A percentile compares a stretch with the other conserved stretches of the same genome.
Conservation (phyloP, 2,888 invertebrate genomes). For the Halictus quadricinctus region DNA sequence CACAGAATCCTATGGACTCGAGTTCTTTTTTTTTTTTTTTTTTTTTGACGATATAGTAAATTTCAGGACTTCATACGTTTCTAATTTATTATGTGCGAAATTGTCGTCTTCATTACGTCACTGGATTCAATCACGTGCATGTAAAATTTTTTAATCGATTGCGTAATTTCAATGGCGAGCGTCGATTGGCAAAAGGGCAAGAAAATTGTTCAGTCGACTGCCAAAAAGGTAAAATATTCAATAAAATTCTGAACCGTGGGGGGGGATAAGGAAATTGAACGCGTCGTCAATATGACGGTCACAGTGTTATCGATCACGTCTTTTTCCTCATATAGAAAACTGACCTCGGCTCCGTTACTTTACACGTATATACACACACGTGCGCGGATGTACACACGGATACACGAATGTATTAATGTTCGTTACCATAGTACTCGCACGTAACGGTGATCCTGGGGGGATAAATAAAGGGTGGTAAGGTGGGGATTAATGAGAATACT, state of each 20-base stretch:
- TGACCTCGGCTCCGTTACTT: slow-evolving; percentile 11
- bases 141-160: no score
- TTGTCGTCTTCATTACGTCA: not conserved
- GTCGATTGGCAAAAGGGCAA: no score
- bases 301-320: not conserved
- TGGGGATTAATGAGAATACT: slow-evolving; percentile 73
- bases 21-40: not conserved
- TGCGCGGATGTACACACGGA: not conserved
- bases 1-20: not conserved
- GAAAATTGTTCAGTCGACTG: not conserved
- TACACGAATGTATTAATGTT: not conserved
- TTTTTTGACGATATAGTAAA: not conserved
- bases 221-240: not conserved
- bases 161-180: no score
- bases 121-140: no score
- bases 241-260: not conserved
- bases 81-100: not conserved
- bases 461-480: slow-evolving; percentile 50
- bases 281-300: not conserved
- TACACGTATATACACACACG: not conserved
- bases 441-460: slow-evolving; percentile 18
- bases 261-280: not conserved
- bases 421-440: slow-evolving; percentile 9
- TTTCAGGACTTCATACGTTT: not conserved
- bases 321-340: not conserved